Evolutionary conservation across 2,888 invertebrate species (phyloP).

Genomic region (Timema cristinae): DNA sequence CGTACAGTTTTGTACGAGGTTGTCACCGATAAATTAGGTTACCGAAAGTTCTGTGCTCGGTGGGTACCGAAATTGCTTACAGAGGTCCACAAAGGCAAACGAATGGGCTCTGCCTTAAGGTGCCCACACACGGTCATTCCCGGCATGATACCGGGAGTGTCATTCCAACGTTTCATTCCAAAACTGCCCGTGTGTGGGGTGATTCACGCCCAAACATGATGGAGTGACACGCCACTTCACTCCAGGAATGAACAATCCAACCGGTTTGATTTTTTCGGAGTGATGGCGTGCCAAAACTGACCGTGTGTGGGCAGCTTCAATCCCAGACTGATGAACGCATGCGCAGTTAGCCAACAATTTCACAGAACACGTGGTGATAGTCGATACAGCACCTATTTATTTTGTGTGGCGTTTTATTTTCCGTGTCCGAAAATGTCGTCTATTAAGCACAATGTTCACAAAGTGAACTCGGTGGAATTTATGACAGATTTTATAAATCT

Average conservation of each 20-base stretch:
- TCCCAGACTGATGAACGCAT: not conserved
- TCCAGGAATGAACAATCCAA: constrained; percentile 1
- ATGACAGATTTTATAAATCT: not conserved
- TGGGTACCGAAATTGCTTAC: too few species aligned
- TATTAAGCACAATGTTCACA: too few species aligned
- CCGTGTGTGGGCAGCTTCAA: not conserved
- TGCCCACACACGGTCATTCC: constrained; percentile 1
- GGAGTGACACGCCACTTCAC: not conserved
- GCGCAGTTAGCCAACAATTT: not conserved
- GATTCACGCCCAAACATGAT: not conserved
- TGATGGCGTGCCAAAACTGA: constrained; percentile 7
- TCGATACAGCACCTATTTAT: too few species aligned
- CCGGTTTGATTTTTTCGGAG: not conserved
- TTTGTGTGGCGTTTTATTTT: too few species aligned
- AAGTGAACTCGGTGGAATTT: not conserved
- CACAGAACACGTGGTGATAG: too few species aligned
- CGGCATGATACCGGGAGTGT: constrained; percentile 2
- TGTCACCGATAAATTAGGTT: too few species aligned
- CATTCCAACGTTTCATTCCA: constrained; percentile 2
- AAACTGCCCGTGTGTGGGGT: constrained; percentile 10
- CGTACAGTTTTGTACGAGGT: too few species aligned
- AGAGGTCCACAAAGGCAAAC: too few species aligned
- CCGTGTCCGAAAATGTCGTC: too few species aligned
- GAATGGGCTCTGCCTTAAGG: not conserved
- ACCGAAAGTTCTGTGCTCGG: too few species aligned